These are phyloP conservation scores for Chlorocebus sabaeus DNA, from an alignment of 2,113 vertebrate genomes.

Conservation along the genomic window DNA sequence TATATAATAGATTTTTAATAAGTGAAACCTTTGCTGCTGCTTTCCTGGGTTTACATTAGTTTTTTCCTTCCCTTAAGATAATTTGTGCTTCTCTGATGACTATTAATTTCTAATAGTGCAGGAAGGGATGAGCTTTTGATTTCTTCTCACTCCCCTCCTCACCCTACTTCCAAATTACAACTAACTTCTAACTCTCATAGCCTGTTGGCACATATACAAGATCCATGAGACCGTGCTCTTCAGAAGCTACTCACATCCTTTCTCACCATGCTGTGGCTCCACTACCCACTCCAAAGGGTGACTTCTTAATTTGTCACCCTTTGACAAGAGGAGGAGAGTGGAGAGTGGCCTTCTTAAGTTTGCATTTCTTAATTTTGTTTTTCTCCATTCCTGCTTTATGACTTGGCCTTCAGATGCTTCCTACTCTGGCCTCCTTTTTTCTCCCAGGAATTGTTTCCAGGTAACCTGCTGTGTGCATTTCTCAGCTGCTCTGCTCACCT, in stretches of 20 bases:
- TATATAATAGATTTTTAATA: slow-evolving; percentile 26
- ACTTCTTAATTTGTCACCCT: not conserved
- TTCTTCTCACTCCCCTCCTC: not conserved
- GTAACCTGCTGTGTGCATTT: not conserved
- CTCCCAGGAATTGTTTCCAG: slow-evolving; percentile 1
- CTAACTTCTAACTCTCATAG: slow-evolving; percentile 12
- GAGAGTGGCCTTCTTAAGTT: not conserved
- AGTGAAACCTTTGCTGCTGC: slow-evolving; percentile 66
- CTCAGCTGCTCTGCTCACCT: not conserved
- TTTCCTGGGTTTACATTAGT: slow-evolving; percentile 47
- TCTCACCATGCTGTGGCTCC: not conserved
- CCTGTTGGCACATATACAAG: not conserved
- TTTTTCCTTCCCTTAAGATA: slow-evolving; percentile 27
- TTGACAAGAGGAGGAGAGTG: too few relatives aligned
- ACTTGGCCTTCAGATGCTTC: slow-evolving; percentile 39
- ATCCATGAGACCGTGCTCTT: not conserved
- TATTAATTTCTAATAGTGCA: slow-evolving; percentile 62
- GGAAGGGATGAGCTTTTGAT: slow-evolving; percentile 36
- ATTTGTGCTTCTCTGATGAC: slow-evolving; percentile 60
- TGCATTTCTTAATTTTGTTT: not conserved
- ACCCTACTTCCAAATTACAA: not conserved
- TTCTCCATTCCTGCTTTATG: not conserved
- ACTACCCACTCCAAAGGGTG: not conserved
- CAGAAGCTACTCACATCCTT: not conserved
- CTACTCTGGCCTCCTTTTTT: not conserved